Evolutionary conservation across 2,797 vertebrate genomes (phyloP), one percentile per base, ranked within the genome.

Genomic region (Hoplostethus atlanticus): DNA sequence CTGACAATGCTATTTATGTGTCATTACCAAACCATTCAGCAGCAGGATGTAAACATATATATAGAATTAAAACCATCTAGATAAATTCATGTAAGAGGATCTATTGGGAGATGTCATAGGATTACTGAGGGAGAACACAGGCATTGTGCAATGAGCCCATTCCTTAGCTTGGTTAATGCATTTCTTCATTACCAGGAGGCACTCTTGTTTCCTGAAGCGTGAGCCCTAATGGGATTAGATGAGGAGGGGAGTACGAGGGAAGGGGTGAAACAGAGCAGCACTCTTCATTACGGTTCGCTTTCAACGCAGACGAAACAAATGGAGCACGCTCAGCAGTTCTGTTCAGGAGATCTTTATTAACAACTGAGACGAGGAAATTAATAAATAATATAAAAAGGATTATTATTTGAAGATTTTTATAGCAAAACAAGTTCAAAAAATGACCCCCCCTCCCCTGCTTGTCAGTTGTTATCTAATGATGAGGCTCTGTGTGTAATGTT

Each of bases 171-270:
- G 5, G 60, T 88, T 90, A 86, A 90, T 90, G 87, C 77, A 79
- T 86, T 91, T 92, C 84, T 86, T 91, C 89, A 91, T 91, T 87
- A 91, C 83, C 77, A 81, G 62, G 72, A 88, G 86, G 81, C 83
- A 71, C 75, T 88, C 54, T 70, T 85, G 81, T 83, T 89, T 92
- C 88, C 83, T 92, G 89, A 83, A 90, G 89, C 83, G 44, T 84
- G 80, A 76, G 68, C 42, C 82, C 88, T 91, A 92, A 93, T 90
- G 83, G 84, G 80, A 91, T 93, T 89, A 89, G 87, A 87, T 85
- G 81, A 83, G 84, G 72, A 63, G 72, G 54, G 77, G 79, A 89
- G 79, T 79, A 85, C 79, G 85, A 89, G n/a, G 6, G 7, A 4
- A 46, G 40, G 10, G 81, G 76, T 85, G 82, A 81, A 84, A 87